Percentiles rank a stretch among this genome's conserved stretches.
These are phyloP conservation scores for Battus philenor DNA, from an alignment of 1,140 invertebrate genomes.

Conservation along the genomic window DNA sequence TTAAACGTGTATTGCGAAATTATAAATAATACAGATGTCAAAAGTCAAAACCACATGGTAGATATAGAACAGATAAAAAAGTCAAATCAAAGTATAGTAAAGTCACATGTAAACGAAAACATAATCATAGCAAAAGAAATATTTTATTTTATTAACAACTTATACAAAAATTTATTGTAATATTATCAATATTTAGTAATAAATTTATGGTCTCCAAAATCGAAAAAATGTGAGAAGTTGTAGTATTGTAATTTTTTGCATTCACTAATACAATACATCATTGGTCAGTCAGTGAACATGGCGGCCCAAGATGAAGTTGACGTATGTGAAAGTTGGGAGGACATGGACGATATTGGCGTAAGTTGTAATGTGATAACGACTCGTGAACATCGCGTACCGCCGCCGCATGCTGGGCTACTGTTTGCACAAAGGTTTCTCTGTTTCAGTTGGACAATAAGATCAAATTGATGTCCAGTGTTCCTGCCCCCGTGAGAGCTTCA, in stretches of 20 bases:
- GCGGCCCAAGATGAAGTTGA: slow-evolving; percentile 75
- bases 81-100: too few relatives aligned
- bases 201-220: too few relatives aligned
- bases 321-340: slow-evolving; percentile 87
- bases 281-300: slow-evolving; percentile 56
- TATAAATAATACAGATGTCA: too few relatives aligned
- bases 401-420: slow-evolving; percentile 9
- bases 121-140: too few relatives aligned
- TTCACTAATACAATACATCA: too few relatives aligned
- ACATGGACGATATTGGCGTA: slow-evolving; percentile 83
- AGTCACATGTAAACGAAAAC: too few relatives aligned
- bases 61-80: too few relatives aligned
- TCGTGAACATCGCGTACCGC: slow-evolving; percentile 18
- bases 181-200: too few relatives aligned
- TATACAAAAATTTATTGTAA: too few relatives aligned
- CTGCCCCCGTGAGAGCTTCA: slow-evolving; percentile 44
- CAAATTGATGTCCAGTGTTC: slow-evolving; percentile 63
- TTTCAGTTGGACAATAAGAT: slow-evolving; percentile 70
- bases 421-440: slow-evolving; percentile 31
- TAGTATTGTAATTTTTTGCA: neutral
- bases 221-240: neutral
- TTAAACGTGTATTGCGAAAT: too few relatives aligned
- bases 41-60: too few relatives aligned
- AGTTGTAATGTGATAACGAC: slow-evolving; percentile 47
- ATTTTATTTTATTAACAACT: too few relatives aligned